Percentiles rank a stretch among this genome's conserved stretches.
Conservation (phyloP, 2,797 vertebrate genomes). For the Falco naumanni region DNA sequence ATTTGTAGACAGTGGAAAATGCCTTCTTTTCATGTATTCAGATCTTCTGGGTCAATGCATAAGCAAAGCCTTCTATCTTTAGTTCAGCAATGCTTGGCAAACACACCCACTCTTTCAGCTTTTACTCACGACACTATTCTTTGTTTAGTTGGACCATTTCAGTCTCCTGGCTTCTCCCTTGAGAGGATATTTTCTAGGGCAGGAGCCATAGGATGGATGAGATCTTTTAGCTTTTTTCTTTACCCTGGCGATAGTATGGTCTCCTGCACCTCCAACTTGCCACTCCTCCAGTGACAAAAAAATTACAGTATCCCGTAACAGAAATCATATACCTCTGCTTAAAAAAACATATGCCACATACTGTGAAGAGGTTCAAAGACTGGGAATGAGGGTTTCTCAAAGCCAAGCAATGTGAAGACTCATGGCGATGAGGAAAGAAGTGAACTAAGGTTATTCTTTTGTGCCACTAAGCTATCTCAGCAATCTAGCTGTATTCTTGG, state of each 20-base stretch:
- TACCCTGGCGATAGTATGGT: not conserved
- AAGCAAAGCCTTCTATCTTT: slow-evolving; percentile 53
- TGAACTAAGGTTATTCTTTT: not conserved
- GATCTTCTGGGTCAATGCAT: slow-evolving; percentile 41
- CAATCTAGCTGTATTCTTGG: not conserved
- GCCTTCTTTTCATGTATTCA: slow-evolving; percentile 47
- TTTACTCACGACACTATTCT: not conserved
- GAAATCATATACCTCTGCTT: not conserved
- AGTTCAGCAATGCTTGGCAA: slow-evolving; percentile 34
- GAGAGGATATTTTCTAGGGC: not conserved
- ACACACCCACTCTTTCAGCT: not conserved
- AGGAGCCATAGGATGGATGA: not conserved
- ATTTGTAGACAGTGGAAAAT: slow-evolving; percentile 61
- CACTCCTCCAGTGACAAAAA: not conserved
- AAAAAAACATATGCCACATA: not conserved
- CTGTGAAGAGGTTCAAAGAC: not conserved
- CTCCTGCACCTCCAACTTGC: not conserved
- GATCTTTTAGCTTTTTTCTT: not conserved
- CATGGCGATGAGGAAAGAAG: not conserved
- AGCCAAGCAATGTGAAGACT: not conserved
- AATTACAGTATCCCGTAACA: not conserved
- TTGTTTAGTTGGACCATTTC: not conserved
- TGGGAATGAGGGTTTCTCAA: not conserved
- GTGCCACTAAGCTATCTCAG: not conserved
- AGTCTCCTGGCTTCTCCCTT: not conserved